Evolutionary conservation across 2,797 vertebrate species (phyloP).

Genomic region (Sternarchorhynchus goeldii): DNA sequence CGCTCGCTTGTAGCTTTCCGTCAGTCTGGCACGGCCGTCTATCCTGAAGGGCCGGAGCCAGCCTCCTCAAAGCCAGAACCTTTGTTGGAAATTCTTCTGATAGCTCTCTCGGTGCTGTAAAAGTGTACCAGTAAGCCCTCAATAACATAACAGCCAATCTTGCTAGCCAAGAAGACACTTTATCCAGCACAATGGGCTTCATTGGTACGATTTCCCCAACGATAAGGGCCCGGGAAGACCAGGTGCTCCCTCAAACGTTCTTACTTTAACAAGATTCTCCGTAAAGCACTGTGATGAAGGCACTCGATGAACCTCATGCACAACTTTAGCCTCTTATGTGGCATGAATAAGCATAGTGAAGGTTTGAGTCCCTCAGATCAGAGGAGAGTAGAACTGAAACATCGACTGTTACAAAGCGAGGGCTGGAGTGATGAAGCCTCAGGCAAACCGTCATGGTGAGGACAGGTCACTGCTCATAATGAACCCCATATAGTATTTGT

Average conservation of each 20-base stretch:
- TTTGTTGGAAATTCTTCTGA: neutral
- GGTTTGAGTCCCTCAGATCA: constrained; percentile 36
- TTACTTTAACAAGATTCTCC: constrained; percentile 43
- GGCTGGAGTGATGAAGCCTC: neutral
- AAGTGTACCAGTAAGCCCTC: neutral
- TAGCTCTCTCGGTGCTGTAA: neutral
- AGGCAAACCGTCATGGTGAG: neutral
- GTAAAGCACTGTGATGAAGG: constrained; percentile 47
- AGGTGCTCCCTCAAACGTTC: constrained; percentile 17
- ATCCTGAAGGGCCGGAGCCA: constrained; percentile 3
- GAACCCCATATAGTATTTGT: constrained; percentile 10
- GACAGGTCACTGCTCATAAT: neutral
- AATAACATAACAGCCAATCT: constrained; percentile 28
- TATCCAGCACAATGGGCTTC: neutral
- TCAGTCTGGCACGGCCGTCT: neutral
- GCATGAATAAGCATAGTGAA: constrained; percentile 30
- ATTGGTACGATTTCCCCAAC: neutral
- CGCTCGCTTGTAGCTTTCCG: neutral
- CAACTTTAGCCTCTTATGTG: constrained; percentile 38
- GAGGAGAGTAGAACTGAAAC: constrained; percentile 28
- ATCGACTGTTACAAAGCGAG: constrained; percentile 28
- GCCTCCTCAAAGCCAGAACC: constrained; percentile 1
- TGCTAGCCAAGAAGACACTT: constrained; percentile 29
- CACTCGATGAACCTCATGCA: constrained; percentile 25
- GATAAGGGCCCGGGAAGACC: constrained; percentile 35